Evolutionary conservation across 2,113 vertebrate genomes (phyloP), one percentile per base, ranked within the genome.

Genomic region (Phylloscopus trochilus): DNA sequence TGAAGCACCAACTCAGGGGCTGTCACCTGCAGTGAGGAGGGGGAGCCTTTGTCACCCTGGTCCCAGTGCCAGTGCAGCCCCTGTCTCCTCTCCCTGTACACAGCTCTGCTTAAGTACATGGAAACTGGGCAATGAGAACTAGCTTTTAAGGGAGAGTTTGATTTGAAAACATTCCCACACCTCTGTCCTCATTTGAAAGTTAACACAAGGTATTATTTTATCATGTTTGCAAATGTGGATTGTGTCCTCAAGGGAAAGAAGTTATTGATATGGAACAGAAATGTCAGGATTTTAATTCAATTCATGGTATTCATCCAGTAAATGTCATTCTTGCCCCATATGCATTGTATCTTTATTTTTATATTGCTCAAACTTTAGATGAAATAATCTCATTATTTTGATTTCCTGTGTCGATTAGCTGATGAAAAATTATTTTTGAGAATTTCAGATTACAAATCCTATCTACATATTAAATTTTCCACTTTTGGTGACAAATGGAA

Each of bases 1-100:
- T 47, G 58, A 9, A 6, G 35, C 6, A 2, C 11, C 2, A 6
- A 2, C 16, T 44, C 13, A 0, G 0, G 4, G 43, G 21, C 53
- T 53, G 63, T 30, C 58, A 21, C 35, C 59, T 74, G 33, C 53
- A 72, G 49, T 0, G 1, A 76, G 85, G 87, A 76, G 22, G 6
- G 26, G 18, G 6, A 78, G n/a, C 62, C 63, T 81, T 68, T 30
- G 0, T 70, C 39, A 13, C 67, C 28, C 53, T 43, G 35, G 26
- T 72, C 11, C 6, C 39, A 23, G 22, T 8, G 62, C 49, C 69
- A 27, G 58, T 1, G 0, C n/a, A 37, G 53, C 47, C 5, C 0
- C 17, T 20, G 31, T 22, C 56, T 1, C 0, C 51, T 70, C 2
- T 0, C 21, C 58, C n/a, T 1, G 0, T 6, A 2, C 0, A 3